Percentiles rank a stretch among this genome's conserved stretches.
Evolutionary conservation across 2,888 invertebrate genomes (phyloP).

Genomic region (Antitype chi): DNA sequence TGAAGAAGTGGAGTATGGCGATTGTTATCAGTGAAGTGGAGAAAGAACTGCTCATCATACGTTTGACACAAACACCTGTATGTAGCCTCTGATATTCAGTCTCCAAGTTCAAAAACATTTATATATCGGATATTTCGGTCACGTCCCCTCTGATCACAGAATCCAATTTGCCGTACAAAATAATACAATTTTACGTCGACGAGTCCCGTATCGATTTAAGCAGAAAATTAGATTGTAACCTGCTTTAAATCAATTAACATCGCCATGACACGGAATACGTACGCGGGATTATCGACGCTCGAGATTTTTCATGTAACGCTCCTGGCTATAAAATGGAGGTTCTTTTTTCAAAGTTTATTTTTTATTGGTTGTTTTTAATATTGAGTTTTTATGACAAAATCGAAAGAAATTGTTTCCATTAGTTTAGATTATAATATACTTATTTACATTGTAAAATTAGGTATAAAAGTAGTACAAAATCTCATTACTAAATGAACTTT

Average conservation of each 20-base stretch:
- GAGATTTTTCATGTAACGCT: constrained; percentile 50
- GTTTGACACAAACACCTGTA: constrained; percentile 4
- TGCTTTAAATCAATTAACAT: constrained; percentile 78
- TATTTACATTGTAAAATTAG: neutral
- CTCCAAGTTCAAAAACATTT: constrained; percentile 65
- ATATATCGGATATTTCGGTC: constrained; percentile 72
- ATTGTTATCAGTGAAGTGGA: neutral
- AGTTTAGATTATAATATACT: neutral
- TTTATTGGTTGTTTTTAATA: neutral
- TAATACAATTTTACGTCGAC: constrained; percentile 82
- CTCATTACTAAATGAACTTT: neutral
- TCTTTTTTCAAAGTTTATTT: neutral
- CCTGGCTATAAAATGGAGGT: constrained; percentile 12
- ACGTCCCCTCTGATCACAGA: constrained; percentile 79
- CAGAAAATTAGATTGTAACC: constrained; percentile 81
- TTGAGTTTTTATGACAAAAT: neutral
- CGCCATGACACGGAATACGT: constrained; percentile 61
- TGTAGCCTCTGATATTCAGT: constrained; percentile 12
- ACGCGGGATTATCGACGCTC: constrained; percentile 35
- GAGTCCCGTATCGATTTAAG: constrained; percentile 80
- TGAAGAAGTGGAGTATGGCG: neutral
- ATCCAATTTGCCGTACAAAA: constrained; percentile 82
- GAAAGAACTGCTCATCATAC: neutral
- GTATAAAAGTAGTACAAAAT: neutral
- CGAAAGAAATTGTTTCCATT: too few relatives aligned